Base-by-base conservation (phyloP, 2,113 vertebrate species). In the Hiodon tergisus region DNA sequence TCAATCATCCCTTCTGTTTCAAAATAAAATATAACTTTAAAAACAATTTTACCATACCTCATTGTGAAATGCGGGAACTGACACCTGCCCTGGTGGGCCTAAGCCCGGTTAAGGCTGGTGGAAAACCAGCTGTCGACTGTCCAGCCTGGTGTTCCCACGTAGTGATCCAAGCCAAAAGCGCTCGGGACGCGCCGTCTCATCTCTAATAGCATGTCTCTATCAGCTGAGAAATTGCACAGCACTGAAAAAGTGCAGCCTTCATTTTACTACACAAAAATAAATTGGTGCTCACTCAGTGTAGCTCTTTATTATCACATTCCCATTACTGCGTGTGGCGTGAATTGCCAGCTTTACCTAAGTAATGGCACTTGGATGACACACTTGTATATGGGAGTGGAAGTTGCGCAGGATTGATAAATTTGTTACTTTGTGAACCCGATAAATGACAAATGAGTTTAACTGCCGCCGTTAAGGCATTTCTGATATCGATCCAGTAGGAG, bases 391-490 rank as follows among this genome's bases (percentile, higher is more conserved):
- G 81, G 72, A 11, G 81, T 79, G 59, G 83, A 83, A 81, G 83
- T 81, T 82, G 82, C 78, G 7, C 81, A 73, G 78, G 84, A 87
- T 82, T 87, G 86, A 89, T 88, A 89, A 88, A 93, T 91, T 93
- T 87, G 93, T 90, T 89, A 89, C 89, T 91, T 90, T 87, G 91
- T 89, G 87, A 91, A 94, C 91, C 88, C 86, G 87, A 89, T 93
- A 92, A 94, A 92, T 93, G 93, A 94, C 92, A 94, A 93, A 94
- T 89, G 89, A 94, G 88, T 87, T 92, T 92, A 91, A 86, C 86
- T 85, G 87, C 88, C 86, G 83, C 88, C 85, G 88, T 92, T 87
- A 88, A 90, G 90, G 91, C 83, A 83, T 91, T 92, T 83, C 81
- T 90, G 93, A 91, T 91, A 95, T 92, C 67, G 90, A 94, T 93